Base-by-base conservation (phyloP, 1,140 invertebrate species). In the Sarcophaga bullata region DNA sequence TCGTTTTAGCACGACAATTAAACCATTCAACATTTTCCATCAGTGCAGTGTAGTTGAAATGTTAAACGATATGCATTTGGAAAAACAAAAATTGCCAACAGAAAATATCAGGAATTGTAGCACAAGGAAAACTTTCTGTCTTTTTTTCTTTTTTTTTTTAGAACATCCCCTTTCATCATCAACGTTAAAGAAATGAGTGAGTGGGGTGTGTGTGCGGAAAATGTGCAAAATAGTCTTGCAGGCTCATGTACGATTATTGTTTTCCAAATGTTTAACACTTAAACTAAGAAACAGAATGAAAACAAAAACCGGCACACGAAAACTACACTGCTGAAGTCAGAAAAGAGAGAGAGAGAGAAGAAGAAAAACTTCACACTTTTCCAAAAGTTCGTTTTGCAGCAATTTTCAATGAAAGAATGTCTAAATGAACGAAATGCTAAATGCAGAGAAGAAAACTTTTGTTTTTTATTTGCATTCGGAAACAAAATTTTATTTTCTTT, bases 231-330 rank as follows among this genome's bases (percentile, higher is more conserved):
- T 68, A 19, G 62, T 68, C 62, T 68, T 68, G 62, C 62, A 68
- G 62, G 62, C 62, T 68, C 62, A 68, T 68, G 62, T 68, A 68
- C 62, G 62, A 68, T 68, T 68, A 68, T 68, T 68, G 62, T 68
- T 68, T 68, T 68, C 4, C 62, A 68, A 68, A 68, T 68, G 62
- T 68, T 68, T 68, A 68, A 17, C n/a, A 68, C 62, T 19, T 19
- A 19, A 68, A 68, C 19, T 19, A 68, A 37, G 25, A 37, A 37
- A 37, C 25, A 37, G 25, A 37, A 37, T 37, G 25, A 37, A 37
- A 37, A 2, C 1, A 37, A 37, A 37, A 37, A 37, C 54, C 9
- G n/a, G 54, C 6, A 13, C 8, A 15, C 54, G 8, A 58, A 10
- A 68, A 68, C 17, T 19, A 68, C n/a, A n/a, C 62, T 68, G 62